Evolutionary conservation across 1,140 invertebrate genomes (phyloP), one percentile per base, ranked within the genome.

Genomic region (Drosophila hydei): DNA sequence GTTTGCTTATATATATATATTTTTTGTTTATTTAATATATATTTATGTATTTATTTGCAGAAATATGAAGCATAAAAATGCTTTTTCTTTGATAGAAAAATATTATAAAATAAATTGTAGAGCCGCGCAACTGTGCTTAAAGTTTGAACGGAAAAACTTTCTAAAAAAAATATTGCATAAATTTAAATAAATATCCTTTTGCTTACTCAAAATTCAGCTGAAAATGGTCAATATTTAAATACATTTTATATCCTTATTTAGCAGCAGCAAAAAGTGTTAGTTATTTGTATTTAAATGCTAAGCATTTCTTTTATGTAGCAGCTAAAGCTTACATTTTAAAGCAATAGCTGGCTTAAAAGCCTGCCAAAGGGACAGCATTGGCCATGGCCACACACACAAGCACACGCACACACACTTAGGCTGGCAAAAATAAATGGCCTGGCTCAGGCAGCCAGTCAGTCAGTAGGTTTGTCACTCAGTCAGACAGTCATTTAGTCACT

Each of bases 381-480:
- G 75, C 80, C 84, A 76, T 56, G 68, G 68, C 56, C 61, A 21
- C n/a, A 61, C 55, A 50, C 55, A 69, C 61, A 60, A 64, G 51
- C 61, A 21, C n/a, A 61, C 55, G 48, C 55, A 69, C 61, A 60
- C 40, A 62, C 42, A 30, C 16, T 19, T 6, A 56, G 16, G 33
- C 51, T 36, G 38, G 50, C 36, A 40, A 21, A 67, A 74, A 71
- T 72, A 73, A 72, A 69, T 79, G 60, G 63, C 56, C 45, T 43
- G 67, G 63, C 73, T 40, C 47, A 70, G 43, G 52, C 60, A 58
- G 50, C 63, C 59, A 62, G 42, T 59, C 61, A 75, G 77, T 48
- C 16, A 12, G 65, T 27, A 14, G 38, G 23, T 55, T n/a, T 38
- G 16, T 16, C 62, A 50, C 16, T 43, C 47, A 50, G 14, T 27